These are phyloP conservation scores for Cyphomyrus discorhynchus DNA, from an alignment of 2,113 vertebrate species.

Conservation along the genomic window DNA sequence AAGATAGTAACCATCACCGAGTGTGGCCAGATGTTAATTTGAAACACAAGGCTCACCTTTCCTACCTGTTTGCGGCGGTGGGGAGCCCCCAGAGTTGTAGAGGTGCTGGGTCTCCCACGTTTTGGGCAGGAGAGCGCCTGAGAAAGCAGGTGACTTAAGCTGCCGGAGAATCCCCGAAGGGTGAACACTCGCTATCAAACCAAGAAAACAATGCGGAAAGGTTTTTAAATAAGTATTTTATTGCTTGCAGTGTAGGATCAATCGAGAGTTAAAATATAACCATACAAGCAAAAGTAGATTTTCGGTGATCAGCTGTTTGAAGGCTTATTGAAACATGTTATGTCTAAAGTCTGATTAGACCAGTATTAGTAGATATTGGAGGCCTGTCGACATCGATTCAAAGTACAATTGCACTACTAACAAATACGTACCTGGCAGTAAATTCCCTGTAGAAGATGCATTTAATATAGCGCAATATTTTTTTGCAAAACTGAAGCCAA, in stretches of 20 bases:
- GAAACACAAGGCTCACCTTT: not conserved
- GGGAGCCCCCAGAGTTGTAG: not conserved
- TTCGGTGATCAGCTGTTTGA: not conserved
- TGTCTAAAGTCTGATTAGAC: not conserved
- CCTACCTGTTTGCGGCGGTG: not conserved
- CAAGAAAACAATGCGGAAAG: not conserved
- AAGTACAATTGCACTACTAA: not conserved
- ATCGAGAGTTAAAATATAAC: not conserved
- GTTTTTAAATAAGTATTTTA: not conserved
- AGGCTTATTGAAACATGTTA: not conserved
- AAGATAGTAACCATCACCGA: not conserved
- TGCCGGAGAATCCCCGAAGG: constrained; percentile 38
- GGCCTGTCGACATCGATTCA: not conserved
- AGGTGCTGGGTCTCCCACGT: constrained; percentile 21
- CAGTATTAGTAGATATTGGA: not conserved
- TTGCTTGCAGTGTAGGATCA: not conserved
- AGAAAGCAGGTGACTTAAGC: constrained; percentile 28
- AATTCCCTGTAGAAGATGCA: constrained; percentile 9
- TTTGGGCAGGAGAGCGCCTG: constrained; percentile 28
- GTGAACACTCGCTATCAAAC: constrained; percentile 29
- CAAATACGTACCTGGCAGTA: not conserved
- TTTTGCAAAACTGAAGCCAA: not conserved
- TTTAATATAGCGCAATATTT: not conserved
- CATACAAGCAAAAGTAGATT: not conserved
- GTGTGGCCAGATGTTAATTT: not conserved